Evolutionary conservation across 2,797 vertebrate genomes (phyloP).

Genomic region (Dicrostonyx torquatus): DNA sequence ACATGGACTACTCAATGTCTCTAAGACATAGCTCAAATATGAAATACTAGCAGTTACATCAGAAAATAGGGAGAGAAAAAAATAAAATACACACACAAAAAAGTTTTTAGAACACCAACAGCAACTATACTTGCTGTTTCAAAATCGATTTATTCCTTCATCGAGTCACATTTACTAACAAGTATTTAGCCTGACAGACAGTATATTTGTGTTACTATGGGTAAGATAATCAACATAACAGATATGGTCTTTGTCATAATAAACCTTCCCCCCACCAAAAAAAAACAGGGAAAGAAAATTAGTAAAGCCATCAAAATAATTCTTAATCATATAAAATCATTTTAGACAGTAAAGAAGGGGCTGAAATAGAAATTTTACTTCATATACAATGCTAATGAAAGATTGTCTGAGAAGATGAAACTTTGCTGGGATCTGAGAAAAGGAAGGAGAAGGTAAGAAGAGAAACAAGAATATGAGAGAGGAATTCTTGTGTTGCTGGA

Average conservation of each 20-base stretch:
- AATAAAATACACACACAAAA: background rate
- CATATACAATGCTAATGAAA: background rate
- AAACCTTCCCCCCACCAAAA: background rate
- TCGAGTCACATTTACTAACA: conserved; percentile 11
- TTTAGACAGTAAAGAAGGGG: background rate
- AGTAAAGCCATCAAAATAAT: conserved; percentile 13
- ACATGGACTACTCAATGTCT: background rate
- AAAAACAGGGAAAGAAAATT: background rate
- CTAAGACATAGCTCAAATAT: background rate
- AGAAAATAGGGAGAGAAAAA: background rate
- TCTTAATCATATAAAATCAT: background rate
- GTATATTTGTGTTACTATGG: background rate
- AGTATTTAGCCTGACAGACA: background rate
- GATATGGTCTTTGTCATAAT: background rate
- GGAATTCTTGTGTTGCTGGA: background rate
- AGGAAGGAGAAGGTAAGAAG: background rate
- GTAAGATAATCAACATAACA: conserved; percentile 43
- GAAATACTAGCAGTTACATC: background rate
- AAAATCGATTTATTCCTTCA: background rate
- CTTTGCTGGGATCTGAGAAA: background rate
- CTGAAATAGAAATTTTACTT: background rate
- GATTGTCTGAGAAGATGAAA: background rate
- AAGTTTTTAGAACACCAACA: background rate
- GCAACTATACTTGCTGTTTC: conserved; percentile 20
- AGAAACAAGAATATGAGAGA: background rate